Percentiles rank a stretch among this genome's conserved stretches.
These are phyloP conservation scores for Pipistrellus kuhlii DNA, from an alignment of 2,797 vertebrate genomes.

Conservation along the genomic window DNA sequence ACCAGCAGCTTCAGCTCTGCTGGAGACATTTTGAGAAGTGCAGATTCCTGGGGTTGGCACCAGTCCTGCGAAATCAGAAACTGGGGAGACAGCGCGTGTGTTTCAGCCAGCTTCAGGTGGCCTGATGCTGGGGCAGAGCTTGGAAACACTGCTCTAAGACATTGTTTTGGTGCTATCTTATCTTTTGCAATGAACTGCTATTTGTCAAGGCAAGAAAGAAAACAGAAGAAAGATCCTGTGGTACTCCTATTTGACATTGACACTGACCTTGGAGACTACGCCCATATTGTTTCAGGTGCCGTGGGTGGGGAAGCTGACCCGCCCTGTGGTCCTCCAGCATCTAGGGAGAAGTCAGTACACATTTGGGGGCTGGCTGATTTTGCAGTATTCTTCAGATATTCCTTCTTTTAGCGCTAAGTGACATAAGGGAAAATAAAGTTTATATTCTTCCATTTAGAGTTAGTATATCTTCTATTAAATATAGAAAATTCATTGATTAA, in stretches of 20 bases:
- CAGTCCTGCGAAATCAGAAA: background rate
- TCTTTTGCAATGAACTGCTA: background rate
- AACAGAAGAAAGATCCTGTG: background rate
- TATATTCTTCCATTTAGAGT: conserved; percentile 27
- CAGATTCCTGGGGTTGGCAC: background rate
- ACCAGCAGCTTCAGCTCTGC: too few relatives aligned
- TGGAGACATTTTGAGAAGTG: background rate
- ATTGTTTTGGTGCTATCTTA: background rate
- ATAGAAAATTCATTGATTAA: background rate
- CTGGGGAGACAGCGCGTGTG: background rate
- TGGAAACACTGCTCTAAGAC: background rate
- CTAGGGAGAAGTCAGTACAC: background rate
- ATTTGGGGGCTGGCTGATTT: background rate
- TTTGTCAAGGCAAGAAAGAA: background rate
- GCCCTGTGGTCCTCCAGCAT: background rate
- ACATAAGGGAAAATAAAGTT: background rate
- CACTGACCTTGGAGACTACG: background rate
- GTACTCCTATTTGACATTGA: background rate
- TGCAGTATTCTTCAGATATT: background rate
- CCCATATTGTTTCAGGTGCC: background rate
- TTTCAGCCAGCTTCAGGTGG: background rate
- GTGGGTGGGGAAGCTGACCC: background rate
- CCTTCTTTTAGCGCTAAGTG: background rate
- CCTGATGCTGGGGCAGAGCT: background rate
- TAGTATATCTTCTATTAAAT: background rate